phyloP scores from a whole-genome alignment of 2,888 invertebrate species.

The Cephus rjabovi region DNA sequence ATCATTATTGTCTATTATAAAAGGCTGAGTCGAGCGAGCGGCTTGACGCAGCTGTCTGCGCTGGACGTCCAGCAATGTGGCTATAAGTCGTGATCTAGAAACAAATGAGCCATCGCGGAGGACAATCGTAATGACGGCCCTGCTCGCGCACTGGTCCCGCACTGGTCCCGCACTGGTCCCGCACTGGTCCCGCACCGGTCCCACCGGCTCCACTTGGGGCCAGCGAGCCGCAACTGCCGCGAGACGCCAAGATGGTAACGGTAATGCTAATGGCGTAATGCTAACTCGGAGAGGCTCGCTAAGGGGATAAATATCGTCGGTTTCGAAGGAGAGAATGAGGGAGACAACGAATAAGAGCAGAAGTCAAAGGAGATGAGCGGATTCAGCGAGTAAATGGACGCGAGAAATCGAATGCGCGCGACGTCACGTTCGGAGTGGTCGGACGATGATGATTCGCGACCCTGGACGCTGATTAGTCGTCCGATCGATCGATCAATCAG shows the following conservation, averaged over 20 bases:
- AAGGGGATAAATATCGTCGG: not conserved
- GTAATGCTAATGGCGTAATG: not conserved
- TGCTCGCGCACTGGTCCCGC: not conserved
- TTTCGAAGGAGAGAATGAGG: not conserved
- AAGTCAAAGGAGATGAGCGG: not conserved
- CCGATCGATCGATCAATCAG: not conserved
- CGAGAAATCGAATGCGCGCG: constrained; percentile 8
- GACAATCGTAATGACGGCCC: constrained; percentile 38
- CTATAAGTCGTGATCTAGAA: constrained; percentile 34
- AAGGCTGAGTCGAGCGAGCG: constrained; percentile 9
- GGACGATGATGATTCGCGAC: not conserved
- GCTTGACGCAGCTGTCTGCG: constrained; percentile 36
- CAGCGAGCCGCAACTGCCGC: not conserved
- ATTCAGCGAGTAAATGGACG: not conserved
- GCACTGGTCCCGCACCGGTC: no score
- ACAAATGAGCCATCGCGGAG: constrained; percentile 45
- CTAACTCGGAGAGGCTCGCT: not conserved
- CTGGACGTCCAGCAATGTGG: constrained; percentile 23
- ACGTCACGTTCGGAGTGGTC: not conserved
- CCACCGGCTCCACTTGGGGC: not conserved
- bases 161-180: no score
- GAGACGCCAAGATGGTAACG: not conserved
- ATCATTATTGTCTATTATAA: constrained; percentile 56
- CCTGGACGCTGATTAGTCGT: not conserved
- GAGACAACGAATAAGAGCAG: not conserved